Evolutionary conservation across 2,113 vertebrate species (phyloP), one percentile per base, ranked within the genome.

Genomic region (Tylochromis polylepis): DNA sequence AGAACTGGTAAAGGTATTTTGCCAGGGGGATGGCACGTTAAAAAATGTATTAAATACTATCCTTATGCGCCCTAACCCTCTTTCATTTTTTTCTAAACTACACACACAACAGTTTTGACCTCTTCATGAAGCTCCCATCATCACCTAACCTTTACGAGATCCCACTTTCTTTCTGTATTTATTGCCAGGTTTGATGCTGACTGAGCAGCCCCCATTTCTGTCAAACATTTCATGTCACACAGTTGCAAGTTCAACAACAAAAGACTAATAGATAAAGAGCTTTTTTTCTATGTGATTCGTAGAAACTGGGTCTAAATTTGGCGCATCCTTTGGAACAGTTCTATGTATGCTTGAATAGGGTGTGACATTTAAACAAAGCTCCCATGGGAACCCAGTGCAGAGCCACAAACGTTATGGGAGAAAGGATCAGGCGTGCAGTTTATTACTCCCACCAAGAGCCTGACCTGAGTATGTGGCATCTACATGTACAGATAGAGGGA

Each of bases 111-210:
- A 93, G 88, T 88, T 53, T 78, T 91, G 93, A 93, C 93, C 89
- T 92, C 87, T 91, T 90, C 82, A 49, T 56, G 34, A 58, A 72
- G 82, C 83, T 88, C 87, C 51, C 80, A 79, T 87, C 49, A 85
- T 86, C 91, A 83, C 91, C 79, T 93, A 92, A 95, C 94, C 94
- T 94, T 94, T 93, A 90, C 77, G 22, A 91, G 87, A 91, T 84
- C 88, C 85, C 81, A 84, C 88, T 89, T 91, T 87, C 34, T 89
- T 81, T 77, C 75, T 91, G 58, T 79, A 89, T 93, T 65, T 92
- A 91, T 91, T 78, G 84, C 22, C 79, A 36, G 88, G 91, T 92
- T 87, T 85, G 92, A 92, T 92, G 91, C 90, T 36, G 82, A 87
- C 84, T 86, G 81, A 82, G 67, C 72, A 34, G 31, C 81, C 24